A percentile compares a stretch with the other conserved stretches of the same genome.
Evolutionary conservation across 2,113 vertebrate genomes (phyloP).

Genomic region (Myodes glareolus): DNA sequence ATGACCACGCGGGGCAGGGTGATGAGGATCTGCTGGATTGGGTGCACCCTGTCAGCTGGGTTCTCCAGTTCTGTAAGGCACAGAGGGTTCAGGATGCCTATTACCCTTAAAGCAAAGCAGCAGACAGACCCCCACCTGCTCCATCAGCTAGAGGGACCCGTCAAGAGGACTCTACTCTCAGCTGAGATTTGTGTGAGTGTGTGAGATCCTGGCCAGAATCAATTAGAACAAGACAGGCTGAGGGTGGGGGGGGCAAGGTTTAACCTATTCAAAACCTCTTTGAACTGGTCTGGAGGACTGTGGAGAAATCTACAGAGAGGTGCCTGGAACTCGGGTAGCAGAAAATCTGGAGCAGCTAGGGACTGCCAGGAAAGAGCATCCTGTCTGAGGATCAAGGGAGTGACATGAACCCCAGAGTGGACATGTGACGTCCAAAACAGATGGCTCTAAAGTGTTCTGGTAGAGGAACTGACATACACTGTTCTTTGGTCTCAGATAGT

Average conservation of each 20-base stretch:
- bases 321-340: neutral
- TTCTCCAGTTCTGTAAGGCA: conserved; percentile 93
- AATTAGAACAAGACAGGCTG: neutral
- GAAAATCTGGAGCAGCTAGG: neutral
- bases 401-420: neutral
- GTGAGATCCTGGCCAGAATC: neutral
- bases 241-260: no score
- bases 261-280: neutral
- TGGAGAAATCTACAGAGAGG: neutral
- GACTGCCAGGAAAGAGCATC: neutral
- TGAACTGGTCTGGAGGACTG: neutral
- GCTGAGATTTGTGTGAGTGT: neutral
- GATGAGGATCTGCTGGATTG: conserved; percentile 95
- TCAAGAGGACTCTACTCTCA: neutral
- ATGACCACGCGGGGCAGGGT: conserved; percentile 94
- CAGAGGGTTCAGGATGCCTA: neutral
- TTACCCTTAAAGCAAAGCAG: neutral
- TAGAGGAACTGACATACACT: neutral
- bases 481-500: neutral
- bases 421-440: neutral
- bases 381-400: neutral
- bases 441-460: neutral
- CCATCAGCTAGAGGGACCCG: fast-evolving
- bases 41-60: conserved; percentile 93
- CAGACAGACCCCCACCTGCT: neutral